These are phyloP conservation scores for Rhogogaster chlorosoma DNA, from an alignment of 2,888 invertebrate genomes.

Conservation along the genomic window DNA sequence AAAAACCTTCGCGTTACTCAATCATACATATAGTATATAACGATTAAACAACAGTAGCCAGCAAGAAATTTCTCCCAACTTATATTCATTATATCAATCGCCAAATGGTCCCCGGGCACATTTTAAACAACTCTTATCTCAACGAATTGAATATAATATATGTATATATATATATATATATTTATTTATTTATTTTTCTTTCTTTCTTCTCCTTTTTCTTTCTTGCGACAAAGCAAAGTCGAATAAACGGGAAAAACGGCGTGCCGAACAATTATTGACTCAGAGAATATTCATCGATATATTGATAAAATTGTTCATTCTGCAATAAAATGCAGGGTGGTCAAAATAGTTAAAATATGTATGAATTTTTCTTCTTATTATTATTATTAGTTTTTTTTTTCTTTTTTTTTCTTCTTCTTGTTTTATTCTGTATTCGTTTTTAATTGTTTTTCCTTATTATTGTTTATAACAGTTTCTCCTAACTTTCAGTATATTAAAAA, in stretches of 20 bases:
- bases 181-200: not conserved
- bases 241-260: not conserved
- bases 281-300: not conserved
- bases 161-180: too few species aligned
- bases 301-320: not conserved
- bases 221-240: not conserved
- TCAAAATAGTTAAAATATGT: slow-evolving; percentile 11
- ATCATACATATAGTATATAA: not conserved
- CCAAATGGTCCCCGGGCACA: slow-evolving; percentile 13
- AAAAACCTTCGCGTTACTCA: not conserved
- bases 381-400: too few species aligned
- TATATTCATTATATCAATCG: slow-evolving; percentile 7
- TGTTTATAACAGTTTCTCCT: not conserved
- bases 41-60: not conserved
- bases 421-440: not conserved
- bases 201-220: not conserved
- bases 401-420: not conserved
- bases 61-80: not conserved
- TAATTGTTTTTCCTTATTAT: not conserved
- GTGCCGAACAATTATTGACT: not conserved
- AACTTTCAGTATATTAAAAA: slow-evolving; percentile 9
- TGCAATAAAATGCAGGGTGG: slow-evolving; percentile 14
- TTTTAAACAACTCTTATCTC: not conserved
- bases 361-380: not conserved
- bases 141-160: not conserved